Conservation (phyloP, 2,113 vertebrate genomes). For the Aspiorhynchus laticeps region DNA sequence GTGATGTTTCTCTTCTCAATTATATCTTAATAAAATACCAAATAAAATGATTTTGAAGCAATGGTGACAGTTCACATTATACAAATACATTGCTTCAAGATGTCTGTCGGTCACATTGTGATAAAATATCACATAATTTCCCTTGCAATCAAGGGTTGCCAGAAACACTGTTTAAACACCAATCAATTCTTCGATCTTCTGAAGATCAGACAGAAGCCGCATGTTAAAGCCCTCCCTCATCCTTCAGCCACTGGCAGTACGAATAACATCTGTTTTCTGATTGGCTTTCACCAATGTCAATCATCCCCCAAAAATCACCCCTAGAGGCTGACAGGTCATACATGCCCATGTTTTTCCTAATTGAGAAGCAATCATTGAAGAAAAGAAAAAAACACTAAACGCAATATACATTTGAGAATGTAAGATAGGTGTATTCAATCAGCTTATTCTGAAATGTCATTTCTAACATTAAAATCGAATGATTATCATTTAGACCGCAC, state of each 20-base stretch:
- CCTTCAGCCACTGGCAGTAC: slow-evolving; percentile 51
- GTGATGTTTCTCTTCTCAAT: too few relatives aligned
- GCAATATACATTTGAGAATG: background rate
- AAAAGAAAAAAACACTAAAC: background rate
- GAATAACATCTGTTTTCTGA: slow-evolving; percentile 48
- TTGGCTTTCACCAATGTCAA: slow-evolving; percentile 50
- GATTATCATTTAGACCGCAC: background rate
- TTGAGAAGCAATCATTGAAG: slow-evolving; percentile 23
- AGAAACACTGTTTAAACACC: slow-evolving; percentile 1
- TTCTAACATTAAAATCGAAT: background rate
- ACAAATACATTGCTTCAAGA: background rate
- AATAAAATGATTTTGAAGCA: background rate
- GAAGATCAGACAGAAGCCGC: slow-evolving; percentile 12
- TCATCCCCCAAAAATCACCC: slow-evolving; percentile 36
- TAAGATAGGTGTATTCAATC: background rate
- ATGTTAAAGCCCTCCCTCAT: slow-evolving; percentile 49
- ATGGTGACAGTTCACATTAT: background rate
- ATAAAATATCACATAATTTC: background rate
- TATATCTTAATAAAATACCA: background rate
- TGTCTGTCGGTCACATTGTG: background rate
- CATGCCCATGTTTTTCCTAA: slow-evolving; percentile 24
- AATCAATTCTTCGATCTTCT: background rate
- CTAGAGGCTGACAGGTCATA: background rate
- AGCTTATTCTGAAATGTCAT: background rate
- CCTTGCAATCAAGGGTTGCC: background rate